A percentile compares a stretch with the other conserved stretches of the same genome.
Evolutionary conservation across 35 echinoderm and acorn worm genomes (phyloP).

Genomic region (Heliocidaris tuberculata): DNA sequence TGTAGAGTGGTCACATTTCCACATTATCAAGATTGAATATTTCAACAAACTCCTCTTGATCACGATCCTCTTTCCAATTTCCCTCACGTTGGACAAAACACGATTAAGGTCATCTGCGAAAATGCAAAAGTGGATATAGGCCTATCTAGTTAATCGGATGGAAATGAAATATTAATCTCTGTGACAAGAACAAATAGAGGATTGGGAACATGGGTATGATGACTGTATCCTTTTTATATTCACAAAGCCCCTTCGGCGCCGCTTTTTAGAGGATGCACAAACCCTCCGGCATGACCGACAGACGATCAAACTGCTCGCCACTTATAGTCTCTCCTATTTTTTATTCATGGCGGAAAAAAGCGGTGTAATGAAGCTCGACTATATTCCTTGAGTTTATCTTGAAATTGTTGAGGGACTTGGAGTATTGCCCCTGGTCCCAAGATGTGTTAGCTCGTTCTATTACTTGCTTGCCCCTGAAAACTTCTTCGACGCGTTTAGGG

Average conservation of each 20-base stretch:
- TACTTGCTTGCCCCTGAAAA: not conserved
- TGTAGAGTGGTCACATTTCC: not conserved
- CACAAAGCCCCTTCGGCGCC: not conserved
- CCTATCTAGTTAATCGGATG: not conserved
- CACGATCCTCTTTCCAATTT: not conserved
- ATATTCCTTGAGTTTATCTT: not conserved
- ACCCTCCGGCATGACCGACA: not conserved
- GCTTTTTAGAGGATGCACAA: not conserved
- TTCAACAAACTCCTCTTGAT: not conserved
- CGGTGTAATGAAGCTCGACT: not conserved
- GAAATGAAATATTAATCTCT: not conserved
- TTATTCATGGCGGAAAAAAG: constrained; percentile 8
- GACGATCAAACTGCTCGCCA: not conserved
- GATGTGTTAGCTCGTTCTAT: not conserved
- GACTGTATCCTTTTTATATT: not conserved
- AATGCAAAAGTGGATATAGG: not conserved
- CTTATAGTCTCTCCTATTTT: not conserved
- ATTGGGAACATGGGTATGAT: not conserved
- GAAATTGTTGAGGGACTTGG: not conserved
- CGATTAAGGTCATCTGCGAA: not conserved
- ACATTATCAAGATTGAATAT: not conserved
- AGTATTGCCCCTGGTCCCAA: not conserved
- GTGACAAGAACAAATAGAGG: not conserved
- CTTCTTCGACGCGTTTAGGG: not conserved
- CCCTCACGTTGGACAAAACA: not conserved